A percentile compares a stretch with the other conserved stretches of the same genome.
Evolutionary conservation across 2,888 invertebrate species (phyloP).

Genomic region (Nomada fabriciana): DNA sequence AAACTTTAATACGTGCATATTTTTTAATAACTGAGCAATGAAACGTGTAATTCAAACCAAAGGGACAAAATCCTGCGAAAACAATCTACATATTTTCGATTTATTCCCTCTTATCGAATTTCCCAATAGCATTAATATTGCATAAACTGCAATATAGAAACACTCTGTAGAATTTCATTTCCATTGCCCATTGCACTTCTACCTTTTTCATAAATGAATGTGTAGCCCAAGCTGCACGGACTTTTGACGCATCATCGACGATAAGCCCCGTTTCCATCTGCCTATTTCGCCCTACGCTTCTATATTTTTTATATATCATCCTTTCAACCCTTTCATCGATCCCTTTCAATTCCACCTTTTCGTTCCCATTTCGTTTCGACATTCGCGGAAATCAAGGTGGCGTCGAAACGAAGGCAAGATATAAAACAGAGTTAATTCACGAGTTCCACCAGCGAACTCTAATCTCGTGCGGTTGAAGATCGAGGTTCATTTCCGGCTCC

Average conservation of each 20-base stretch:
- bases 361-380: not conserved
- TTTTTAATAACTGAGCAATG: no score
- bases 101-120: no score
- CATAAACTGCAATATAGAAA: not conserved
- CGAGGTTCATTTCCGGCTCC: constrained; percentile 41
- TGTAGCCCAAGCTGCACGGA: not conserved
- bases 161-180: constrained; percentile 18
- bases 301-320: constrained; percentile 2
- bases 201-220: constrained; percentile 37
- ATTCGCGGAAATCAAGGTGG: not conserved
- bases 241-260: constrained; percentile 28
- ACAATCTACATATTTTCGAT: no score
- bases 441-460: constrained; percentile 28
- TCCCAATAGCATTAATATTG: no score
- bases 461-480: constrained; percentile 23
- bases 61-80: no score
- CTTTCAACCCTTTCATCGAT: not conserved
- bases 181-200: not conserved
- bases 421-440: constrained; percentile 33
- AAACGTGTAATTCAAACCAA: no score
- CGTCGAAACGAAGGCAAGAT: constrained; percentile 31
- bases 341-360: not conserved
- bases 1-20: no score
- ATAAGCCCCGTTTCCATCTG: constrained; percentile 12
- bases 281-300: constrained; percentile 2